Evolutionary conservation across 2,888 invertebrate species (phyloP), one percentile per base, ranked within the genome.

Genomic region (Eupithecia dodoneata): DNA sequence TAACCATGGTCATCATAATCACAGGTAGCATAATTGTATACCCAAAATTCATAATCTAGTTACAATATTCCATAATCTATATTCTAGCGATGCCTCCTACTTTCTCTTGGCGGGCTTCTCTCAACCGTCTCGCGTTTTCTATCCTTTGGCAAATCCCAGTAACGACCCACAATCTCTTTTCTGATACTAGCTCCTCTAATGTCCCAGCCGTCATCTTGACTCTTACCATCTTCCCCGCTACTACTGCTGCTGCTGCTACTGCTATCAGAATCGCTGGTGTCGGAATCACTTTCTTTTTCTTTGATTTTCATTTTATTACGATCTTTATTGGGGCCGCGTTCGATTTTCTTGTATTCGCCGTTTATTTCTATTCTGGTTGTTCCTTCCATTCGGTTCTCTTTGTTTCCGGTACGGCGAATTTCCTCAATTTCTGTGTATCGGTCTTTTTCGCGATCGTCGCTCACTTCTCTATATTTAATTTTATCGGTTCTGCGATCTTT

Each of bases 131-230:
- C 83, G 5, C 81, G 79, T 63, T 79, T 85, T 49, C 80, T 79
- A 13, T 83, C 77, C 13, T 70, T 70, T 72, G 85, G 82, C 13
- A 81, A 83, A 47, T 90, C 87, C 87, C 88, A 88, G 73, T 87
- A 88, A n/a, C 87, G 82, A 18, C 81, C 83, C 2, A 85, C 82
- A 12, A 79, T 77, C 45, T 84, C 85, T 44, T 78, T 79, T 76
- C 82, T 77, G 55, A 81, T 66, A 69, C 85, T 84, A 5, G 71
- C 82, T n/a, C 84, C 79, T 80, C 83, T 81, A 75, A 89, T 86
- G 79, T 91, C 87, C 84, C 88, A 89, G 52, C 81, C 86, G 63
- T 88, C 86, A 75, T 83, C 85, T 59, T 78, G 74, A n/a, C 47
- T 75, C 65, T 10, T 76, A 55, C 73, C 74, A 65, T 77, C 78